Conservation (phyloP, 1,140 invertebrate genomes). For the Drosophila ogumai region DNA sequence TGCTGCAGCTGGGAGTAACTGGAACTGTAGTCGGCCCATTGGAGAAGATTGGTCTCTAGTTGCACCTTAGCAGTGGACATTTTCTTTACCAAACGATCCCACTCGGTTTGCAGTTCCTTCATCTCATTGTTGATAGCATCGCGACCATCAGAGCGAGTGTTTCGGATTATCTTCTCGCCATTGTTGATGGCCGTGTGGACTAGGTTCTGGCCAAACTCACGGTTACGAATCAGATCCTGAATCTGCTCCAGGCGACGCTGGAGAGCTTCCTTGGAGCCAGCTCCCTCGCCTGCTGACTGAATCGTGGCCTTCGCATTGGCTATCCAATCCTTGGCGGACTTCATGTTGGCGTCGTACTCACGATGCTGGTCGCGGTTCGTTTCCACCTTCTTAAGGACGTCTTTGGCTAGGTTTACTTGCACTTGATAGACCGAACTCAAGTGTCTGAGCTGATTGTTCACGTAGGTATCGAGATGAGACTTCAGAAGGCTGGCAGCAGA, state of each 20-base stretch:
- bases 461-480: conserved; percentile 95
- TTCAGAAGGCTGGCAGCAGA: conserved; percentile 90
- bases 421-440: conserved; percentile 96
- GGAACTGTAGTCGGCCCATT: conserved; percentile 98
- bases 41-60: conserved; percentile 94
- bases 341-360: conserved; percentile 92
- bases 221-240: conserved; percentile 92
- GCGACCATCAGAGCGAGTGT: conserved; percentile 94
- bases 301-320: conserved; percentile 94
- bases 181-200: conserved; percentile 95
- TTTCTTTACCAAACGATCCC: conserved; percentile 96
- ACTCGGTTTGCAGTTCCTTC: conserved; percentile 96
- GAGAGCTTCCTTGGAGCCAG: conserved; percentile 92
- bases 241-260: conserved; percentile 93
- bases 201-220: conserved; percentile 96
- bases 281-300: conserved; percentile 92
- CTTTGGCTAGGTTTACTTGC: conserved; percentile 95
- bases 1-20: conserved; percentile 95
- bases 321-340: conserved; percentile 94
- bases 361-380: conserved; percentile 95
- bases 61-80: conserved; percentile 97
- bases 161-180: conserved; percentile 95
- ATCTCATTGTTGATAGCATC: conserved; percentile 95
- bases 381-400: conserved; percentile 96
- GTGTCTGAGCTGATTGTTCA: conserved; percentile 95